Conservation (phyloP, 2,113 vertebrate genomes). For the Dolichallabes microphthalmus region DNA sequence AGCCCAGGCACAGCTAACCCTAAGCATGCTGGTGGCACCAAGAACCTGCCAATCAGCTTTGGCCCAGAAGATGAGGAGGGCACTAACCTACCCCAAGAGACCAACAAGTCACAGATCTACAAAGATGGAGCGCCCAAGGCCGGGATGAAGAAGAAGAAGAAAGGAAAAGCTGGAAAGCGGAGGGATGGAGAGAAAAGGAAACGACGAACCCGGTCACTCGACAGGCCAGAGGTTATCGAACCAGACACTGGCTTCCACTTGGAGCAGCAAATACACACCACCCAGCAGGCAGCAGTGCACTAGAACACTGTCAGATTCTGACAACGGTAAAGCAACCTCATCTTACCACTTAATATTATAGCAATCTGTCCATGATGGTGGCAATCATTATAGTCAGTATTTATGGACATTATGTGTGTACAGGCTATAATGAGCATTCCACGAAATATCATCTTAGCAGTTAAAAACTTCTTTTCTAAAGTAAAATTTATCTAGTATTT, state of each 20-base stretch:
- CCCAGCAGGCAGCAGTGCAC: conserved; percentile 65
- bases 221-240: conserved; percentile 49
- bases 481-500: not conserved
- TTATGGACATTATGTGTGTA: not conserved
- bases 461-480: not conserved
- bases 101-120: conserved; percentile 86
- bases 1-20: conserved; percentile 78
- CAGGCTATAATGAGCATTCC: not conserved
- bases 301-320: conserved; percentile 75
- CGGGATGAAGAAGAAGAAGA: conserved; percentile 85
- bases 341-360: not conserved
- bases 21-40: conserved; percentile 83
- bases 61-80: conserved; percentile 79
- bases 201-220: conserved; percentile 77
- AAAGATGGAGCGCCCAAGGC: conserved; percentile 80
- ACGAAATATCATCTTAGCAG: not conserved
- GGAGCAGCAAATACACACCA: conserved; percentile 63
- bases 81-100: conserved; percentile 87
- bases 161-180: conserved; percentile 83
- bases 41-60: conserved; percentile 83
- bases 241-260: conserved; percentile 59
- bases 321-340: conserved; percentile 64
- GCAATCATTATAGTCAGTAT: not conserved
- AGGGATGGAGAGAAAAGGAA: conserved; percentile 92
- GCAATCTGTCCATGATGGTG: not conserved